Evolutionary conservation across 1,140 invertebrate genomes (phyloP).

Genomic region (Chionoecetes opilio): DNA sequence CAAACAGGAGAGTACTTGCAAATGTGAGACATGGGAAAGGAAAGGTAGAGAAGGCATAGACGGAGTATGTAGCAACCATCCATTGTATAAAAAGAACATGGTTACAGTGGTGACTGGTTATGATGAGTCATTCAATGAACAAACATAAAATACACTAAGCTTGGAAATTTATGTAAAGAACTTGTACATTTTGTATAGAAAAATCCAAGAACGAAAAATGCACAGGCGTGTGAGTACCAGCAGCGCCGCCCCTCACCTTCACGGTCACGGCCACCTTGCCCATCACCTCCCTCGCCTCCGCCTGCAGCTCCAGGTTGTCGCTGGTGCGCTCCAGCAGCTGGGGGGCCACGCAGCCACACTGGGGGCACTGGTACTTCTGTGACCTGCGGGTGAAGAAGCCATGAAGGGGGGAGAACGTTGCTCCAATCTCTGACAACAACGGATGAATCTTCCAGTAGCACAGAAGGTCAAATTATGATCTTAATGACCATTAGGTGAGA

Average conservation of each 20-base stretch:
- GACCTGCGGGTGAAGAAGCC: conserved; percentile 56
- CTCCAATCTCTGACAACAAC: neutral
- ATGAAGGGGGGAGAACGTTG: no score
- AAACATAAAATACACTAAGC: neutral
- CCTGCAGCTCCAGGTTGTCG: conserved; percentile 72
- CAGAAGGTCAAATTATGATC: neutral
- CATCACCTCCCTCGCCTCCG: conserved; percentile 75
- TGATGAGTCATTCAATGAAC: neutral
- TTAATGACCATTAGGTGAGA: neutral
- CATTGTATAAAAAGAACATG: neutral
- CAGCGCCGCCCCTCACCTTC: conserved; percentile 53
- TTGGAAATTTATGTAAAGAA: neutral
- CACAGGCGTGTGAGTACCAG: neutral
- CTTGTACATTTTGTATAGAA: neutral
- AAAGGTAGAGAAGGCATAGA: no score
- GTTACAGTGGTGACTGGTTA: no score
- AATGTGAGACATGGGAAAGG: no score
- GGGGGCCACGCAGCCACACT: conserved; percentile 60
- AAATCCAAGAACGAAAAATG: neutral
- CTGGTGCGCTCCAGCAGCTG: conserved; percentile 72
- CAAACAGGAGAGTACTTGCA: no score
- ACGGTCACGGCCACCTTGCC: conserved; percentile 69
- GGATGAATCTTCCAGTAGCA: neutral
- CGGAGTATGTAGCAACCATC: no score
- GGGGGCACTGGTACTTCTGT: conserved; percentile 65